Base-by-base conservation (phyloP, 2,888 invertebrate genomes). In the Athetis lepigone region DNA sequence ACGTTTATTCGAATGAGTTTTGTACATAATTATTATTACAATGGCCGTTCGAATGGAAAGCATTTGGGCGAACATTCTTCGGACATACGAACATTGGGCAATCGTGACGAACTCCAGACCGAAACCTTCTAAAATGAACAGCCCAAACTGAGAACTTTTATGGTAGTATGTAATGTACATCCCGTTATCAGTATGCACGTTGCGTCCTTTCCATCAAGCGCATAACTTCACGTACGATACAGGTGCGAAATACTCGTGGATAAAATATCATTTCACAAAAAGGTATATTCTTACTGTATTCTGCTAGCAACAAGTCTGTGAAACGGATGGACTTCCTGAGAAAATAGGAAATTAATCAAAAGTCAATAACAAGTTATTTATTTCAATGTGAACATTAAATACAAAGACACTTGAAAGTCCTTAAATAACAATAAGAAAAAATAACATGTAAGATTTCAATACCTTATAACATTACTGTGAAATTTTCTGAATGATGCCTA, bases 191-290 rank as follows among this genome's bases (percentile, higher is more conserved):
- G 83, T 88, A 88, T 90, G 86, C 88, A 69, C 49, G 77, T 56
- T 69, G 83, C 85, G 86, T 83, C 63, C 64, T 66, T 61, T 81
- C 67, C 70, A 70, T 82, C 63, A 74, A 74, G 70, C 82, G 85
- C 90, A 90, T 91, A 88, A 70, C 83, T 78, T 72, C 85, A 88
- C 90, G 90, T 88, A 84, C 83, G 47, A 47, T 67, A 69, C 90
- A 89, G 88, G 90, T 90, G 91, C 87, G 75, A 85, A 86, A 73
- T 76, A 75, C 62, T 64, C 61, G 65, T 69, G 68, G 66, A 63
- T 72, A 60, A 75, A 71, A 71, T 71, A 63, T 57, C 43, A 33
- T 70, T 43, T 45, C 42, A 69, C 47, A 29, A 33, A 65, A 55
- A 59, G 29, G 36, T 27, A 36, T 16, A 13, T 13, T 47, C 27